Base-by-base conservation (phyloP, 2,797 vertebrate genomes). In the Carduelis carduelis region DNA sequence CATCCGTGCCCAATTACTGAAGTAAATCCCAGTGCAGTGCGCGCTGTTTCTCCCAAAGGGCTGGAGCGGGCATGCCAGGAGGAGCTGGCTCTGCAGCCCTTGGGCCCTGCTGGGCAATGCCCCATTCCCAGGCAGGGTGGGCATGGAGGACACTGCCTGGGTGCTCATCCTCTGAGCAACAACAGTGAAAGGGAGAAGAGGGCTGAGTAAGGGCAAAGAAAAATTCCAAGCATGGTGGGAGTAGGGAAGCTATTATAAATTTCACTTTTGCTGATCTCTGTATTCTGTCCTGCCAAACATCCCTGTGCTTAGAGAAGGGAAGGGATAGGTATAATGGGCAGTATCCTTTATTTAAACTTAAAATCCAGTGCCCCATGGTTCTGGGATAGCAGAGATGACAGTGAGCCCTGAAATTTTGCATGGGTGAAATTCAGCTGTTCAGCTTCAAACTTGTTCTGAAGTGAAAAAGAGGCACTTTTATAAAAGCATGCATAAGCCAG, bases 1-100 rank as follows among this genome's bases (percentile, higher is more conserved):
- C 90, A 93, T 95, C 83, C 63, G 26, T 71, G 63, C 66, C 90
- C 77, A 37, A 16, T 91, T 94, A 47, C 53, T 74, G 8, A 6
- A 84, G 90, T 83, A 87, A 96, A 85, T 83, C 83, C 52, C 4
- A 0, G 69, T 34, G 77, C 34, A 79, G 1, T 7, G 11, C 0
- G 0, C 0, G 1, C 12, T 63, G 27, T 60, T 87, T 57, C 77
- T 64, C 49, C 3, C 1, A 43, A 84, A 79, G 46, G 53, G 56
- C 49, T 0, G 1, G 59, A 70, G 47, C 10, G 7, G 61, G 61
- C 44, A 8, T 0, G 1, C 30, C 7, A 3, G 66, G 60, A 65
- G 83, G 27, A 22, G 63, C 13, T 7, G 19, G 34, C 14, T 8
- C 50, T 68, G 70, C 21, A 21, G 46, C 44, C 66, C 47, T 27